Evolutionary conservation across 2,888 invertebrate genomes (phyloP).

Genomic region (Amphipoea oculea): DNA sequence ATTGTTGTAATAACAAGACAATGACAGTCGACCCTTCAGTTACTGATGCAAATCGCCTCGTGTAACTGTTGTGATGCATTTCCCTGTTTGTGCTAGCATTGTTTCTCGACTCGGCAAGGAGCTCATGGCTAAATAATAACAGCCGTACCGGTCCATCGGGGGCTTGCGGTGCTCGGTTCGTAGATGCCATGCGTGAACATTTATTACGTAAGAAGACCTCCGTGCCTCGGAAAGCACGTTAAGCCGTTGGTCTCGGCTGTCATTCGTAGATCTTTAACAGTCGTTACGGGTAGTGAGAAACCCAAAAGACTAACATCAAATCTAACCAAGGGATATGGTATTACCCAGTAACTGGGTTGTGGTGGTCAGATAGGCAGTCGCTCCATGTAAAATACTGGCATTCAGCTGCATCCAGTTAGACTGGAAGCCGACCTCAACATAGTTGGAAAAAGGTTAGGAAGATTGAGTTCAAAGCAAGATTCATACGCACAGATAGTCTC

Average conservation of each 20-base stretch:
- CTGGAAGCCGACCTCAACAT: no score
- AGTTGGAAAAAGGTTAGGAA: no score
- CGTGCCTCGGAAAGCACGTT: background rate
- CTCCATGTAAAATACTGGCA: background rate
- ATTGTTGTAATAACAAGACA: slow-evolving; percentile 42
- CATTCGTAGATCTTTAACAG: background rate
- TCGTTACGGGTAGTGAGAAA: background rate
- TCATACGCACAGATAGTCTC: background rate
- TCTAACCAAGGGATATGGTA: background rate
- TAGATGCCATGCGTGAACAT: background rate
- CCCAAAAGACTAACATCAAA: background rate
- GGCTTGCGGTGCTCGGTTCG: background rate
- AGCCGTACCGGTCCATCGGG: background rate
- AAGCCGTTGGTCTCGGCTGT: background rate
- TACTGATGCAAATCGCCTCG: slow-evolving; percentile 50
- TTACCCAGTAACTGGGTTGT: background rate
- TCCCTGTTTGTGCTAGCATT: background rate
- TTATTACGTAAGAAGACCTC: background rate
- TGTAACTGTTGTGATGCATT: slow-evolving; percentile 31
- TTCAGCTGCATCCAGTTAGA: background rate
- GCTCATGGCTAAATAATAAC: background rate
- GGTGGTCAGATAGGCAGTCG: background rate
- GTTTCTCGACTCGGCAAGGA: background rate
- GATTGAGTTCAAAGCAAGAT: background rate
- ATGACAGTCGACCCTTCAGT: slow-evolving; percentile 38